Base-by-base conservation (phyloP, 2,888 invertebrate species). In the Rambutsinella grinnellia region DNA sequence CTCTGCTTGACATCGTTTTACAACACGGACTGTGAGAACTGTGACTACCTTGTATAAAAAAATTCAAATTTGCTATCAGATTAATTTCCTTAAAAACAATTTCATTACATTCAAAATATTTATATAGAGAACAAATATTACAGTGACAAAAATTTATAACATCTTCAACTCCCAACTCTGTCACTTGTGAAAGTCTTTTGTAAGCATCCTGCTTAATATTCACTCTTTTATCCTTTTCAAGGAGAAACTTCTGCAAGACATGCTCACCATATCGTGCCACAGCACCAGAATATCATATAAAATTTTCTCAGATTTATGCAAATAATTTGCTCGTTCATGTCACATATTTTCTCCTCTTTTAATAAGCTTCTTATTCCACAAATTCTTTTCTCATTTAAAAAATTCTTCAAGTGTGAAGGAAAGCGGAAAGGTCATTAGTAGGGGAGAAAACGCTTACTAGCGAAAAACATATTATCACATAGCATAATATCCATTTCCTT, bases 1-100 rank as follows among this genome's bases (percentile, higher is more conserved):
- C 13, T 83, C 79, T 3, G 86, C 84, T 36, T 86, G 85, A 78
- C 88, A 88, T 19, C 87, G 80, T 24, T 78, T 79, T 26, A 85
- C 81, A 46, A 81, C 77, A 21, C 84, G 79, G 13, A 84, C 80
- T 0, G 84, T 84, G 60, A 84, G 81, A 47, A 84, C 76, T 19
- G 79, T 81, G 15, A 80, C 82, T 6, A 84, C 83, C 83, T 83
- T 69, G 2, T 28, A 54, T 3, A 54, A 54, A 58, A 23, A 44
- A 13, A 44, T 10, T 10, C 8, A n/a, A n/a, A n/a, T 8, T 44
- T 10, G 44, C 8, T 8, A 44, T 44, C 44, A 44, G 27, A 61
- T 15, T 13, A 36, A 1, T 26, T 2, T 36, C 3, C 10, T 1
- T 24, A 17, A n/a, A 23, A 3, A 23, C 15, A 24, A 60, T 44